Conservation (phyloP, 2,888 invertebrate species). For the Mythimna vitellina region DNA sequence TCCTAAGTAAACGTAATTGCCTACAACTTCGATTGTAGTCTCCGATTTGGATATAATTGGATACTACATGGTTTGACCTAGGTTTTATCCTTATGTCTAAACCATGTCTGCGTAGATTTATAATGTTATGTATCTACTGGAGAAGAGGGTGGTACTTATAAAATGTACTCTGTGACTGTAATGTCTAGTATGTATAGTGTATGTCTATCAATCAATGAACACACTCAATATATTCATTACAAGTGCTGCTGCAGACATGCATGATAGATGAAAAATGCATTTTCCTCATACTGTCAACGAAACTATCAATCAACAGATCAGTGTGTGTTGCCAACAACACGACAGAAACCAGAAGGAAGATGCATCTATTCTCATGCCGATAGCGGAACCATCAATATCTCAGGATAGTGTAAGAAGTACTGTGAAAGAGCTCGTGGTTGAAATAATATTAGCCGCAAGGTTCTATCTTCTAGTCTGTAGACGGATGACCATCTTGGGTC, state of each 20-base stretch:
- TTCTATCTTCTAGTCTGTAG: no score
- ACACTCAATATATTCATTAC: neutral
- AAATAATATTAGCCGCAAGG: no score
- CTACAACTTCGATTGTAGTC: no score
- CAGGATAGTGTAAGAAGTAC: neutral
- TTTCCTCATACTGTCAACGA: slow-evolving; percentile 13
- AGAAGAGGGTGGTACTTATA: no score
- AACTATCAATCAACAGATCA: slow-evolving; percentile 15
- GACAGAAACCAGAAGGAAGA: slow-evolving; percentile 7
- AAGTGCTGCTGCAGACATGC: neutral
- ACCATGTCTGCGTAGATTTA: no score
- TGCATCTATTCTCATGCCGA: neutral
- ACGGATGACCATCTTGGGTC: no score
- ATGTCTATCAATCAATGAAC: slow-evolving; percentile 6
- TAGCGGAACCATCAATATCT: neutral
- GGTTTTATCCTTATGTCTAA: neutral
- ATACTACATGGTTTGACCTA: neutral
- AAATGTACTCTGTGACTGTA: no score
- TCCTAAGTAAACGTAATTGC: no score
- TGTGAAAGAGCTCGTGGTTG: no score
- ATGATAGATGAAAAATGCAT: slow-evolving; percentile 10
- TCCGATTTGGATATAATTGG: no score
- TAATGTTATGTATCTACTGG: neutral
- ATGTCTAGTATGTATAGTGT: neutral
- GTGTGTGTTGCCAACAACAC: slow-evolving; percentile 14